Base-by-base conservation (phyloP, 2,113 vertebrate genomes). In the Camelus dromedarius region DNA sequence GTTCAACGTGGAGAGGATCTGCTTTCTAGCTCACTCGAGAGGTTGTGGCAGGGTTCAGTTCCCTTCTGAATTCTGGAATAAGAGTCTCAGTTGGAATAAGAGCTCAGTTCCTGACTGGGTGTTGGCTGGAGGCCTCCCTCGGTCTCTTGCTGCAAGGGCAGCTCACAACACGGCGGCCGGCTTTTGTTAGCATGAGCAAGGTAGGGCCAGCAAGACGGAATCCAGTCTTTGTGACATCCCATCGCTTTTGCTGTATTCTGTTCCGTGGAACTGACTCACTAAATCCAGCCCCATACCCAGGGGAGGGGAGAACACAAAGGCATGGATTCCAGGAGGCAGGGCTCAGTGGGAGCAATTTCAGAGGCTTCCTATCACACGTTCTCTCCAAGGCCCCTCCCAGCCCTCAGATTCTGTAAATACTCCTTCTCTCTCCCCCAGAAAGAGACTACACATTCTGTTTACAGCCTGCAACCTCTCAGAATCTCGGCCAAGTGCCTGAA, bases 1-100 rank as follows among this genome's bases (percentile, higher is more conserved):
- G 18, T 62, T 72, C 50, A 3, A 6, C 0, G 0, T 11, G 46
- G n/a, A 15, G 3, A 69, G 77, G 20, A 52, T 4, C 60, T 70
- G 35, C 50, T 85, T 86, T 86, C 52, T 56, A 10, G 38, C 56
- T 83, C 66, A 35, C 22, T 26, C 14, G 42, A 35, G 26, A 22
- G 38, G 50, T 46, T 14, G 3, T 2, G 1, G 38, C 73, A 84
- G 28, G 58, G 46, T 14, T 15, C 84, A 91, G 6, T 35, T 18
- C 26, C 62, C 66, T 38, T 83, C 58, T 67, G 86, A 76, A 50
- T 70, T 56, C 48, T 75, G 58, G 46, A 88, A 2, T 52, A 50
- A 86, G 16, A 30, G 46, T 58, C 62, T 46, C 38, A 12, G 15
- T n/a, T 77, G 30, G 79, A 72, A 32, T 12, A 50, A 92, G 56